phyloP scores from a whole-genome alignment of 1,140 invertebrate species.

The Contarinia nasturtii region DNA sequence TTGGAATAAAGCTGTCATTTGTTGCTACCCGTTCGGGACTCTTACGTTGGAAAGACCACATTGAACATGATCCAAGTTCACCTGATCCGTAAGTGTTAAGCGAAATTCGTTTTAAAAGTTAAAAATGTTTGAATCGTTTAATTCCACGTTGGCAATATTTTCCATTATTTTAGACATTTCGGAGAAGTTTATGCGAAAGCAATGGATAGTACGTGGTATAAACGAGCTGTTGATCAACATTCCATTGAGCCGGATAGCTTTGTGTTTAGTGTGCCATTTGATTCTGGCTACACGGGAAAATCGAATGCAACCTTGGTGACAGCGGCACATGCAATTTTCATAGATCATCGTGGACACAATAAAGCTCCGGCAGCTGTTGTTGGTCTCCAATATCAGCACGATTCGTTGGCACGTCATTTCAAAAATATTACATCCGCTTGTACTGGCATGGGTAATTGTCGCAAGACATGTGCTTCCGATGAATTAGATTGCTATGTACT shows the following conservation, averaged over 20 bases:
- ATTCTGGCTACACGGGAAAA: slow-evolving; percentile 43
- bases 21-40: slow-evolving; percentile 78
- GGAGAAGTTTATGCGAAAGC: slow-evolving; percentile 60
- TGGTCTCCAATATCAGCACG: slow-evolving; percentile 67
- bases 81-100: slow-evolving; percentile 39
- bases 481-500: slow-evolving; percentile 80
- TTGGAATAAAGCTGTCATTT: slow-evolving; percentile 64
- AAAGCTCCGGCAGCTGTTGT: slow-evolving; percentile 72
- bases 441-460: slow-evolving; percentile 40
- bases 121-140: background rate
- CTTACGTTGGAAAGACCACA: slow-evolving; percentile 63
- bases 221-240: slow-evolving; percentile 79
- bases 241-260: slow-evolving; percentile 70
- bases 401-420: slow-evolving; percentile 60
- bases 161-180: slow-evolving; percentile 50
- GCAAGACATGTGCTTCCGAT: slow-evolving; percentile 66
- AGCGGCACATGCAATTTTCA: slow-evolving; percentile 77
- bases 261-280: slow-evolving; percentile 78
- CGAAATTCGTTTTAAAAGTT: background rate
- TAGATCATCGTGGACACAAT: slow-evolving; percentile 61
- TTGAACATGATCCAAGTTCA: slow-evolving; percentile 27
- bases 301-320: slow-evolving; percentile 48
- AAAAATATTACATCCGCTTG: slow-evolving; percentile 70
- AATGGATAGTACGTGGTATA: slow-evolving; percentile 82
- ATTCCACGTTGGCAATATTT: slow-evolving; percentile 5